Evolutionary conservation across 1,140 invertebrate species (phyloP), one percentile per base, ranked within the genome.

Genomic region (Nixonia krombeini): DNA sequence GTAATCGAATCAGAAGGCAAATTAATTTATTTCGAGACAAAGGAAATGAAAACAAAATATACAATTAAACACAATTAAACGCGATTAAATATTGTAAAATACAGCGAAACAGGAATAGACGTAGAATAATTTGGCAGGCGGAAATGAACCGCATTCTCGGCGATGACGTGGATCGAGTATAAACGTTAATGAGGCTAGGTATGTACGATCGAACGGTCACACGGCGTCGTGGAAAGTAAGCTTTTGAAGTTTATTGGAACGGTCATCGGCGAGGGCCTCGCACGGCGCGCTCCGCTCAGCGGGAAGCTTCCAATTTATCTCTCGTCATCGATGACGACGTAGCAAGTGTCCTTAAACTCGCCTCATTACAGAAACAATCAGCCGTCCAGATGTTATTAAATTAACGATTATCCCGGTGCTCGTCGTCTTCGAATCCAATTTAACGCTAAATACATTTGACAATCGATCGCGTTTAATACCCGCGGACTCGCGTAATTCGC

Each of bases 401-500:
- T 68, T 68, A 68, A 62, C 57, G 53, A 68, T 68, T 68, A 68
- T 68, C 52, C 57, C 5, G 64, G 62, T 62, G 65, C 65, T 68
- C 58, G 52, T 50, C 53, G 52, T 56, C 57, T 62, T 62, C 57
- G 29, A n/a, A 68, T 68, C 65, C 58, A 68, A 68, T 68, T 68
- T 68, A 68, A 68, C 49, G 52, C 52, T 68, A 68, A 68, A 68
- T 58, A 61, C 65, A 58, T 62, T 68, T 68, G 58, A 53, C 52
- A 62, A 68, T 68, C 65, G 65, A 68, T 68, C 46, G 65, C 35
- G 47, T n/a, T 56, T 57, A 68, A 68, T 51, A 47, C 57, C n/a
- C n/a, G n/a, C 52, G 17, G 4, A 37, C 31, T 21, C 37, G 40
- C 47, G 40, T 37, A 47, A 56, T 62, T 61, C 26, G 8, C 26